A percentile compares a stretch with the other conserved stretches of the same genome.
These are phyloP conservation scores for Drosophila helvetica DNA, from an alignment of 2,888 invertebrate genomes.

Conservation along the genomic window DNA sequence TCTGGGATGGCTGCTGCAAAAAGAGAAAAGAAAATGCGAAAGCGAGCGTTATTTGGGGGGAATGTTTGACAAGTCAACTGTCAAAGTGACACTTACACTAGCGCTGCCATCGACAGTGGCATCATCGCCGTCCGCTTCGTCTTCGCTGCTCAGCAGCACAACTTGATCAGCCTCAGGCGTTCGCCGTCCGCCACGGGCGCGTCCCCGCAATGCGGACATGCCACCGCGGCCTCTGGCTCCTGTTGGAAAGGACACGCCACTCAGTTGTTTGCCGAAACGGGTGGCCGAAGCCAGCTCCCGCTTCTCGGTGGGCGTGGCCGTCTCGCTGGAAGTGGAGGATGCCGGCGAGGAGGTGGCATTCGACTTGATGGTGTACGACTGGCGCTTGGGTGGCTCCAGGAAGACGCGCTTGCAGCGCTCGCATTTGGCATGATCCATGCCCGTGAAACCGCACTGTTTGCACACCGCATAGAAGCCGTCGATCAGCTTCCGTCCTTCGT, in stretches of 20 bases:
- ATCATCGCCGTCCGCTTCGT: constrained; percentile 86
- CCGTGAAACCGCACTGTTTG: constrained; percentile 91
- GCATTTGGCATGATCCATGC: constrained; percentile 91
- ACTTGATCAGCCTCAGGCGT: constrained; percentile 88
- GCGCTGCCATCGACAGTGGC: constrained; percentile 63
- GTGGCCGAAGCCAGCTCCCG: constrained; percentile 48
- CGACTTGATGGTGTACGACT: constrained; percentile 68
- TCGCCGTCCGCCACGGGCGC: constrained; percentile 82
- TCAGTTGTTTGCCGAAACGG: constrained; percentile 50
- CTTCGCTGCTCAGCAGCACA: constrained; percentile 88
- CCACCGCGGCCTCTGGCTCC: constrained; percentile 60
- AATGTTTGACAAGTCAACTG: neutral
- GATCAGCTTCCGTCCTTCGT: constrained; percentile 87
- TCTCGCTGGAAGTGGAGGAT: constrained; percentile 34
- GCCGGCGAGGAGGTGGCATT: constrained; percentile 39
- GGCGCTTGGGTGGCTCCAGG: constrained; percentile 88
- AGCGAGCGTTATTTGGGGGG: neutral
- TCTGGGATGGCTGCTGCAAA: constrained; percentile 43
- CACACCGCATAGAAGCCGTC: constrained; percentile 92
- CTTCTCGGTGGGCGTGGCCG: constrained; percentile 60
- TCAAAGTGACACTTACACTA: constrained; percentile 69
- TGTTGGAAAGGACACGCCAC: constrained; percentile 36
- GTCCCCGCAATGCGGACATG: constrained; percentile 81
- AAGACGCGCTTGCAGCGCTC: constrained; percentile 89
- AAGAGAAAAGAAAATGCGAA: neutral